These are phyloP conservation scores for Drosophila bocqueti DNA, from an alignment of 1,140 invertebrate genomes.

Conservation along the genomic window DNA sequence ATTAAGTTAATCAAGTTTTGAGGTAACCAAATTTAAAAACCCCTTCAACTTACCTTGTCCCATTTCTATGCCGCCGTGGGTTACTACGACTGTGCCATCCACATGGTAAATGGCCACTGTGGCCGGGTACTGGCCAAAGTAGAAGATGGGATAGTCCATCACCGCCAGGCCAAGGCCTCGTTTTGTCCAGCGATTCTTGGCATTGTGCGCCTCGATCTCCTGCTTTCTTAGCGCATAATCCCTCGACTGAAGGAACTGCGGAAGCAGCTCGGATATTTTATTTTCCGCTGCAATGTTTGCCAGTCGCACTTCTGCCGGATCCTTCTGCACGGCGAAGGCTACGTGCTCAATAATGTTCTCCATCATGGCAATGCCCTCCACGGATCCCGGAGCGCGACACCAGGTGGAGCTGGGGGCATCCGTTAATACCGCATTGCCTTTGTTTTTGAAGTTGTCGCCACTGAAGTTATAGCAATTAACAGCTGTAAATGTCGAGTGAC, in stretches of 20 bases:
- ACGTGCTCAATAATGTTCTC: slow-evolving; percentile 94
- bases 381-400: slow-evolving; percentile 87
- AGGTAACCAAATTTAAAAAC: neutral
- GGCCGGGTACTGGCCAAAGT: slow-evolving; percentile 86
- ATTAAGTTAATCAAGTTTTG: neutral
- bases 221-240: slow-evolving; percentile 86
- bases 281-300: slow-evolving; percentile 87
- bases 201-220: slow-evolving; percentile 87
- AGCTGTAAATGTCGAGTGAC: slow-evolving; percentile 84
- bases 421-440: slow-evolving; percentile 87
- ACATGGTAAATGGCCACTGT: slow-evolving; percentile 88
- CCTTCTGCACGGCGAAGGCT: slow-evolving; percentile 88
- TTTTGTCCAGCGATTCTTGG: slow-evolving; percentile 89
- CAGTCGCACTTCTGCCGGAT: slow-evolving; percentile 89
- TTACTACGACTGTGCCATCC: slow-evolving; percentile 89
- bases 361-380: slow-evolving; percentile 89
- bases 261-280: slow-evolving; percentile 81
- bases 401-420: slow-evolving; percentile 89
- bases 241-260: slow-evolving; percentile 63
- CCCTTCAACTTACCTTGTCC: slow-evolving; percentile 88
- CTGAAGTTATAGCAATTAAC: slow-evolving; percentile 87
- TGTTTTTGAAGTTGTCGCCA: slow-evolving; percentile 86
- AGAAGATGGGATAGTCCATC: slow-evolving; percentile 87
- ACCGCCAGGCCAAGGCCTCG: slow-evolving; percentile 87
- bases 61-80: slow-evolving; percentile 90